These are phyloP conservation scores for Chrysolina oricalcia DNA, from an alignment of 2,888 invertebrate species.

Conservation along the genomic window DNA sequence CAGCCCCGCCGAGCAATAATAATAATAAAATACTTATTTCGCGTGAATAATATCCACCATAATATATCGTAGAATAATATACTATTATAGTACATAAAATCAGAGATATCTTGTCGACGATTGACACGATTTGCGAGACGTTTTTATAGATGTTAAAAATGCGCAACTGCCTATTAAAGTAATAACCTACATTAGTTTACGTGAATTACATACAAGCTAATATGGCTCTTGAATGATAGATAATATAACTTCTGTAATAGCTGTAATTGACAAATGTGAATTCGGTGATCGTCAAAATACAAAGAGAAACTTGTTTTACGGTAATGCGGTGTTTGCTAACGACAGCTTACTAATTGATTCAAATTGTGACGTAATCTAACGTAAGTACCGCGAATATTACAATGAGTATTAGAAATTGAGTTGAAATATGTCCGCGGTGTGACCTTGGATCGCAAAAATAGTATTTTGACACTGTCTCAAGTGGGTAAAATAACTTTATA, in stretches of 20 bases:
- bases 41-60: too few relatives aligned
- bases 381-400: neutral
- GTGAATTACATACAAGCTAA: slow-evolving; percentile 16
- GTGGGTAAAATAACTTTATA: too few relatives aligned
- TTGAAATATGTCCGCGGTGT: neutral
- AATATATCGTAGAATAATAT: too few relatives aligned
- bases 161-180: slow-evolving; percentile 17
- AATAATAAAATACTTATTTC: too few relatives aligned
- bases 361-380: neutral
- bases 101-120: neutral
- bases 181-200: slow-evolving; percentile 26
- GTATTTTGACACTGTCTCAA: too few relatives aligned
- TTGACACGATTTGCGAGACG: neutral
- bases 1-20: too few relatives aligned
- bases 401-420: neutral
- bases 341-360: slow-evolving; percentile 12
- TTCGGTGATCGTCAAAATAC: slow-evolving; percentile 23
- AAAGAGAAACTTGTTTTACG: slow-evolving; percentile 21
- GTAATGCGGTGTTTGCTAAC: slow-evolving; percentile 20
- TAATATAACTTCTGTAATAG: slow-evolving; percentile 23
- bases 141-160: slow-evolving; percentile 18
- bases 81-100: too few relatives aligned
- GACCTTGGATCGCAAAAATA: neutral
- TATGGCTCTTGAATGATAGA: slow-evolving; percentile 21
- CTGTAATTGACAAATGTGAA: slow-evolving; percentile 24